Evolutionary conservation across 2,888 invertebrate species (phyloP).

Genomic region (Drosophila tanythrix): DNA sequence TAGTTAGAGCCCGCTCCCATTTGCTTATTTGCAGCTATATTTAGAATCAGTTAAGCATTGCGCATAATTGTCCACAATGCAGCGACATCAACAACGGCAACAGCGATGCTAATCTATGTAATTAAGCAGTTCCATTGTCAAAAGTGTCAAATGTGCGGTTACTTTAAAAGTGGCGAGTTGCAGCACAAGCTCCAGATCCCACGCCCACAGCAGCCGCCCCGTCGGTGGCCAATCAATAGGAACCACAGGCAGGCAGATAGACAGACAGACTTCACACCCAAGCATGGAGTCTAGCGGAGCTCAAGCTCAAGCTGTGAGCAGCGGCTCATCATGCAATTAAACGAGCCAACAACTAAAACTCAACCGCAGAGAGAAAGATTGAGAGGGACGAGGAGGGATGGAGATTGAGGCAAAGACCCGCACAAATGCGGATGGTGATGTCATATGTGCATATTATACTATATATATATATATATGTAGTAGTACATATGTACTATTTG

Average conservation of each 20-base stretch:
- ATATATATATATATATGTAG: neutral
- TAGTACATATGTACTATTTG: constrained; percentile 50
- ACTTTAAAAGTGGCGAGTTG: constrained; percentile 66
- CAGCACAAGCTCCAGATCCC: constrained; percentile 46
- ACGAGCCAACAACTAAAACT: constrained; percentile 7
- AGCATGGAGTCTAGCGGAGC: constrained; percentile 26
- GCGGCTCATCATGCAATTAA: constrained; percentile 74
- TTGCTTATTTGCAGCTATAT: constrained; percentile 57
- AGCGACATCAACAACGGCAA: constrained; percentile 14
- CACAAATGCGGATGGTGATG: constrained; percentile 69
- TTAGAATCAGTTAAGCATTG: constrained; percentile 47
- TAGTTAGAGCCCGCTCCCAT: constrained; percentile 23
- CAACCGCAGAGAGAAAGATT: neutral
- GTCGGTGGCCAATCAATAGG: constrained; percentile 41
- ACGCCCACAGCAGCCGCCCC: constrained; percentile 46
- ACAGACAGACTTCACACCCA: constrained; percentile 30
- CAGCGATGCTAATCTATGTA: constrained; percentile 52
- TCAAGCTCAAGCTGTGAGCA: constrained; percentile 60
- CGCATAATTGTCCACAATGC: constrained; percentile 44
- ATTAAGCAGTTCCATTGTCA: constrained; percentile 70
- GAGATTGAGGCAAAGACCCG: constrained; percentile 49
- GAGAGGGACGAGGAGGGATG: constrained; percentile 2
- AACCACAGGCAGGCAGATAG: constrained; percentile 16
- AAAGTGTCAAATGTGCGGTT: constrained; percentile 76
- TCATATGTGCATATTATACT: constrained; percentile 58